These are phyloP conservation scores for Carlito syrichta DNA, from an alignment of 2,113 vertebrate genomes.

Conservation along the genomic window DNA sequence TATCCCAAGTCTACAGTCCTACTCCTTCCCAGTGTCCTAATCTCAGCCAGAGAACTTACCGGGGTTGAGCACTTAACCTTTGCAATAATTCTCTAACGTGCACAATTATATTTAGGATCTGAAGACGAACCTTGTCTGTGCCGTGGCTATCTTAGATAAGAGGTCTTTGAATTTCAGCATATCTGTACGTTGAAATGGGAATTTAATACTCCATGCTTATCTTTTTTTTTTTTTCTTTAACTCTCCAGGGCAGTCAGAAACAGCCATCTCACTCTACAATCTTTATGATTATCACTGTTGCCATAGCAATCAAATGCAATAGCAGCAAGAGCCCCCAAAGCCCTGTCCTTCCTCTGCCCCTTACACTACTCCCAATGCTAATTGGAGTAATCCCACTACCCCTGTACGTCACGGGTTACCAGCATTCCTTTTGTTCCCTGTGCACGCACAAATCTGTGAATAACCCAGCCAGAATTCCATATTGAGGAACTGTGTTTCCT, in stretches of 20 bases:
- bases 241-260: not conserved
- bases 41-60: not conserved
- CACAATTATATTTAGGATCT: not conserved
- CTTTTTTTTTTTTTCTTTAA: not conserved
- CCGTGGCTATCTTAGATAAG: not conserved
- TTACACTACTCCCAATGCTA: not conserved
- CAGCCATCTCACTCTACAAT: not conserved
- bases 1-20: not conserved
- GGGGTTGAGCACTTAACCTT: not conserved
- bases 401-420: fast-evolving
- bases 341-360: not conserved
- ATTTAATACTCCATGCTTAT: not conserved
- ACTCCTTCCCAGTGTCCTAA: not conserved
- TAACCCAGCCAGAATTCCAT: not conserved
- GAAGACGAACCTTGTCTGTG: not conserved
- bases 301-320: not conserved
- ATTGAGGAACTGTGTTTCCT: not conserved
- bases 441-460: not conserved
- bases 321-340: not conserved
- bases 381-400: not conserved
- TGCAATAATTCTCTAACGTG: not conserved
- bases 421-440: not conserved
- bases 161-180: not conserved
- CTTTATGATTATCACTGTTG: not conserved
- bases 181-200: constrained; percentile 12